Conservation (phyloP, 30 jellyfish, hydroid and myxozoan species). For the Aurelia aurita complex sp. Pacific region DNA sequence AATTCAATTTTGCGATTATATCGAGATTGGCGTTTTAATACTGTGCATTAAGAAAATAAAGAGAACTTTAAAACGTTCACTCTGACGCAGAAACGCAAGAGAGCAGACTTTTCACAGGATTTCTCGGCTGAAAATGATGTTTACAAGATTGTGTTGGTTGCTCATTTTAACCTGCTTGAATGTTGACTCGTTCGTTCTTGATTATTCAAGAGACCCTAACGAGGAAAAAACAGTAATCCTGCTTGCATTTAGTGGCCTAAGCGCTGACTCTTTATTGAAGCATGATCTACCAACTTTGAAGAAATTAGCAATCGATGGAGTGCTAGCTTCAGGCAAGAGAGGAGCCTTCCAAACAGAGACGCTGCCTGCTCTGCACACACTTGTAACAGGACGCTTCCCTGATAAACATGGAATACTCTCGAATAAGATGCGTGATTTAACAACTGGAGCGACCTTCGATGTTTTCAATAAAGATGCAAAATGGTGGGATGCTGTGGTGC, state of each 20-base stretch:
- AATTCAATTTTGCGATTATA: background rate
- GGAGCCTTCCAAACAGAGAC: constrained; percentile 91
- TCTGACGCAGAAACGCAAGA: too few relatives aligned
- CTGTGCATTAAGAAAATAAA: too few relatives aligned
- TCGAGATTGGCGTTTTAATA: background rate
- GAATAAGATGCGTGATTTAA: constrained; percentile 73
- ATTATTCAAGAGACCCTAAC: constrained; percentile 68
- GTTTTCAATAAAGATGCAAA: constrained; percentile 50
- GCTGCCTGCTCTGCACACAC: constrained; percentile 83
- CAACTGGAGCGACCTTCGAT: constrained; percentile 60
- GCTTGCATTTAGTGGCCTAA: constrained; percentile 91
- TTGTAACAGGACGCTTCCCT: constrained; percentile 91
- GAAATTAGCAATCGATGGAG: constrained; percentile 73
- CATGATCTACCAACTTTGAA: constrained; percentile 61
- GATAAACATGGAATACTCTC: constrained; percentile 93
- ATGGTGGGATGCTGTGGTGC: constrained; percentile 96
- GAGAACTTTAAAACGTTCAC: too few relatives aligned
- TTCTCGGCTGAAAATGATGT: background rate
- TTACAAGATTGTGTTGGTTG: background rate
- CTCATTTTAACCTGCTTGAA: background rate
- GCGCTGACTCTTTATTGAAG: constrained; percentile 59
- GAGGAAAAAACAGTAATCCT: constrained; percentile 69
- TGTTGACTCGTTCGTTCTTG: constrained; percentile 33
- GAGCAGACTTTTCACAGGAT: too few relatives aligned
- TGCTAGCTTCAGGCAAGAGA: constrained; percentile 59